These are phyloP conservation scores for Leptinotarsa texana DNA, from an alignment of 1,140 invertebrate species.

Conservation along the genomic window DNA sequence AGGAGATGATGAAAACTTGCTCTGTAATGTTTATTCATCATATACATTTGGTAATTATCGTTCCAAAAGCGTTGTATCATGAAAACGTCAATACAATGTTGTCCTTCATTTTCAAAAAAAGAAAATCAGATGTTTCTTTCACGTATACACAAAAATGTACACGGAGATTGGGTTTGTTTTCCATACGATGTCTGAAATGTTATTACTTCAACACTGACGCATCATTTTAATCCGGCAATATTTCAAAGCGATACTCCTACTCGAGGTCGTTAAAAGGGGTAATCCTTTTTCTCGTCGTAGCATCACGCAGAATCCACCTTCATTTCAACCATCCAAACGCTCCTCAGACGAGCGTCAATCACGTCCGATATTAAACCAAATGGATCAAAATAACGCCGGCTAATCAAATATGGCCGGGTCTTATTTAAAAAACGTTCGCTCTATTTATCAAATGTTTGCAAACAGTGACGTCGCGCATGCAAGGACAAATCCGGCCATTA, in stretches of 20 bases:
- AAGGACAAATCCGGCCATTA: conserved; percentile 55
- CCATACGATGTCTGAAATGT: neutral
- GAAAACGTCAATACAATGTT: too few relatives aligned
- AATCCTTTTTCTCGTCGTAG: conserved; percentile 1
- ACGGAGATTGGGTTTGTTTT: too few relatives aligned
- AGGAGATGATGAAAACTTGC: too few relatives aligned
- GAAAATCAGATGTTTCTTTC: too few relatives aligned
- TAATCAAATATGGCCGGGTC: conserved; percentile 45
- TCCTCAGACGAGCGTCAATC: neutral
- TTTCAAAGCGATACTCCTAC: neutral
- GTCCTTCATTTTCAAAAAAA: too few relatives aligned
- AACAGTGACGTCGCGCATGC: conserved; percentile 52
- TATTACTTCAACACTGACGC: neutral
- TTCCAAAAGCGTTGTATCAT: too few relatives aligned
- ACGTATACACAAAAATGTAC: too few relatives aligned
- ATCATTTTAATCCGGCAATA: conserved; percentile 4
- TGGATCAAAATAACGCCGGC: conserved; percentile 12
- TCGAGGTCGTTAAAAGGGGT: neutral
- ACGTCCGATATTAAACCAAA: neutral
- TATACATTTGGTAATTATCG: too few relatives aligned
- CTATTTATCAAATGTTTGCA: conserved; percentile 55
- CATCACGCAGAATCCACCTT: conserved; percentile 1
- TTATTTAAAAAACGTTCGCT: conserved; percentile 40
- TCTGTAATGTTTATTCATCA: too few relatives aligned
- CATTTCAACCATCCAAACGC: neutral